A percentile compares a stretch with the other conserved stretches of the same genome.
phyloP scores from a whole-genome alignment of 2,797 vertebrate species.

The Scomberomorus guttatus region DNA sequence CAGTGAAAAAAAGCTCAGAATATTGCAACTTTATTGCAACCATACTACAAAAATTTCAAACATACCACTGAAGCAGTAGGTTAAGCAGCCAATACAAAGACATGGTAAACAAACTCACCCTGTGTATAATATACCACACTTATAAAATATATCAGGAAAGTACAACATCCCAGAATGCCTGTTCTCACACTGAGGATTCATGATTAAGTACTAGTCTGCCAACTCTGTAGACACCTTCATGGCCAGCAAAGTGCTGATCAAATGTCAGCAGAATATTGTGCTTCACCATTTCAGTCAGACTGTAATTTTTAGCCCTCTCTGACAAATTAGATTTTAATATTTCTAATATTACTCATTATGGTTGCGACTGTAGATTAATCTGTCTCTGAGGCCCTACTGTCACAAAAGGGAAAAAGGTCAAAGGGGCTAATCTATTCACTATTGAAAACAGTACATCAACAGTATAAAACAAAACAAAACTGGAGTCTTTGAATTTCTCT shows the following conservation, averaged over 20 bases:
- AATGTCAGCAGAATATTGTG: not conserved
- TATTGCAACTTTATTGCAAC: not conserved
- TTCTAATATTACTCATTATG: not conserved
- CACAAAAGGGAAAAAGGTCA: not conserved
- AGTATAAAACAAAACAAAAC: not conserved
- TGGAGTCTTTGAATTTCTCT: not conserved
- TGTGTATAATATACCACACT: slow-evolving; percentile 13
- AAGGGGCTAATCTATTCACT: not conserved
- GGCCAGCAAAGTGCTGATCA: not conserved
- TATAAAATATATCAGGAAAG: not conserved
- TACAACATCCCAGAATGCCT: slow-evolving; percentile 15
- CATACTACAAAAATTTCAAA: not conserved
- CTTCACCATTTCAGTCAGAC: not conserved
- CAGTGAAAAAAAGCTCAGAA: not conserved
- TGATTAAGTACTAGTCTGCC: not conserved
- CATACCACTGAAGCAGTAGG: not conserved
- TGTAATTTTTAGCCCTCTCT: not conserved
- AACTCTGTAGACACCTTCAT: slow-evolving; percentile 11
- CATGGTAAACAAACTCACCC: not conserved
- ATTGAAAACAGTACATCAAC: not conserved
- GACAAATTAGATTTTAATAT: not conserved
- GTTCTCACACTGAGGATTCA: not conserved
- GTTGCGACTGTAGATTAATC: not conserved
- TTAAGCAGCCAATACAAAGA: not conserved
- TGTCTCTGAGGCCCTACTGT: not conserved